Base-by-base conservation (phyloP, 2,797 vertebrate genomes). In the Apogon hyalosoma region DNA sequence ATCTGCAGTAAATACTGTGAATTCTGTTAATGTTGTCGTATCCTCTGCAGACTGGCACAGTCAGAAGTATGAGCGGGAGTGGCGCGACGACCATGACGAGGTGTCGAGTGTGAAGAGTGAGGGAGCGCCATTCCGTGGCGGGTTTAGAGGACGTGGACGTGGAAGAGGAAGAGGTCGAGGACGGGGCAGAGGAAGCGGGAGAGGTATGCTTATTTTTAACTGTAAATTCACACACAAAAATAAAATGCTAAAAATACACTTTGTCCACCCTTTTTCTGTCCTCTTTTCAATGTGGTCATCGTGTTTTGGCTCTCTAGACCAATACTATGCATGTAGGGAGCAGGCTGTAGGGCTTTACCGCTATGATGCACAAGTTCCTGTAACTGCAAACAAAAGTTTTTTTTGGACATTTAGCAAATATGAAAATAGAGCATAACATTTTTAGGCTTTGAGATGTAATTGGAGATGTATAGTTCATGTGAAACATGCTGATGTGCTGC, bases 81-180 rank as follows among this genome's bases (percentile, higher is more conserved):
- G 97, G 95, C 94, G 94, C 2, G 97, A 98, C 63, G 94, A 95
- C 84, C 97, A 97, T 1, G 98, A 99, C 0, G 98, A 99, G 88
- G 97, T 97, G 28, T 98, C 97, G 52, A 99, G 97, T 0, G 96
- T 98, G 88, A 99, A 98, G 92, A 99, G 98, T 2, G 98, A 99
- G 85, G 97, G 97, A 14, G 94, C 96, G 9, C 95, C 96, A 0
- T 96, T 97, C 74, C 94, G 97, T 12, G 96, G 95, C 13, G 95
- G 95, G n/a, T 98, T 96, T 92, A 93, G 98, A 73, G 97, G 97
- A 31, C 92, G 97, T 0, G 96, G 97, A 7, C 93, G 97, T 0
- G 97, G 97, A 6, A 89, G 97, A 1, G 97, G 97, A 59, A 78
- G 97, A 55, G 97, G 97, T 6, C 91, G 97, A 2, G 96, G 97